Evolutionary conservation across 2,797 vertebrate genomes (phyloP), one percentile per base, ranked within the genome.

Genomic region (Sebastes jordani): DNA sequence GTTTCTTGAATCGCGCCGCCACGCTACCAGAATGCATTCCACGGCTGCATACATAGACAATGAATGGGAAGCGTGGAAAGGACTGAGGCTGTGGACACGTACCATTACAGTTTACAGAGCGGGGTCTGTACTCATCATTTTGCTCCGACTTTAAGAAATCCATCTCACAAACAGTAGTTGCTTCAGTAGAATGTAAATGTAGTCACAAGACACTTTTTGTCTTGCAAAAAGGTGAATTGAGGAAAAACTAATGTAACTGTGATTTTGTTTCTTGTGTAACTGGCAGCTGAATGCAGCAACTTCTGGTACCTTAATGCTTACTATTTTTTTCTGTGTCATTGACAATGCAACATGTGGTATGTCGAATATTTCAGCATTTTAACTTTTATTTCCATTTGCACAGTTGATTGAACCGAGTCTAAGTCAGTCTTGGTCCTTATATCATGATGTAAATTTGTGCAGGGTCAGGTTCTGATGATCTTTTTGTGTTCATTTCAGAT

Each of bases 401-500:
- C 20, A 18, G n/a, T 10, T 25, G 7, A 23, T 42, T 25, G 3
- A 25, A 60, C 22, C 49, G 49, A n/a, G 8, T 10, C 11, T 6
- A 9, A 5, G 52, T 32, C 25, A 11, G 9, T 32, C 14, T 11
- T 56, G 4, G 10, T 71, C 62, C 20, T 65, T 11, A 34, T 30
- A 20, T 64, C 3, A 11, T 18, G 6, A n/a, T 49, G 3, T 38
- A 14, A 60, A 42, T 61, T 2, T 62, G 34, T 20, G 42, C 11
- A 18, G 2, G 4, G 3, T 83, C 29, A n/a, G 6, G 5, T 25
- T 66, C 9, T 62, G n/a, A 60, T 34, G 14, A 8, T 30, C 36
- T 25, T 69, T 7, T 64, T 64, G 10, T 74, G 58, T 38, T 56
- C n/a, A 81, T 73, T 89, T 32, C 74, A 99, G 98, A 97, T 99